Percentiles rank a stretch among this genome's conserved stretches.
These are phyloP conservation scores for Chelonus insularis DNA, from an alignment of 1,140 invertebrate species.

Conservation along the genomic window DNA sequence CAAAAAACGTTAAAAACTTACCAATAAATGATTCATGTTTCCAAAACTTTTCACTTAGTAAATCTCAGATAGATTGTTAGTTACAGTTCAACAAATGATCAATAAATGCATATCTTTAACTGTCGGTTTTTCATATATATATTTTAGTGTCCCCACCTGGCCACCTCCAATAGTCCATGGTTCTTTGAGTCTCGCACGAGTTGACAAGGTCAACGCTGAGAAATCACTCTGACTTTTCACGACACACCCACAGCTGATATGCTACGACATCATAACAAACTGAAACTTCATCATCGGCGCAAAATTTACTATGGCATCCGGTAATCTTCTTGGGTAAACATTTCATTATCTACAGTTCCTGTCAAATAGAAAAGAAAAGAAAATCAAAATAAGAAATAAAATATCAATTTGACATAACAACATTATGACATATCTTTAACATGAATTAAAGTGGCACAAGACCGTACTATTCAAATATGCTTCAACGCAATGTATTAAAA, in stretches of 20 bases:
- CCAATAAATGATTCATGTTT: too few species aligned
- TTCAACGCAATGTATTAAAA: neutral
- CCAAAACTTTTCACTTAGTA: too few species aligned
- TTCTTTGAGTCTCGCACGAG: neutral
- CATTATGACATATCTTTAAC: neutral
- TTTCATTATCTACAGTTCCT: neutral
- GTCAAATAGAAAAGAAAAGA: neutral
- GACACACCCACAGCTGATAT: slow-evolving; percentile 17
- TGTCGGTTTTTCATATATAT: slow-evolving; percentile 15
- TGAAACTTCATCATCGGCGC: neutral
- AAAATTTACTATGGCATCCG: slow-evolving; percentile 13
- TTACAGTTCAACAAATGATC: neutral
- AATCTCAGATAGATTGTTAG: too few species aligned
- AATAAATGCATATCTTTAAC: neutral
- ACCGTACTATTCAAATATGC: slow-evolving; percentile 3
- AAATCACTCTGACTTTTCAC: slow-evolving; percentile 18
- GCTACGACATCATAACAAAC: neutral
- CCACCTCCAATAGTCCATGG: neutral
- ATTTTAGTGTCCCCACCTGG: slow-evolving; percentile 4
- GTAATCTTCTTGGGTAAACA: slow-evolving; percentile 1
- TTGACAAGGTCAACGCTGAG: slow-evolving; percentile 17
- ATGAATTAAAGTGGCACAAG: slow-evolving; percentile 19
- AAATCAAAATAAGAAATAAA: neutral
- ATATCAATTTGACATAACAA: neutral
- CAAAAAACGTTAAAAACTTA: too few species aligned